phyloP scores from a whole-genome alignment of 2,888 invertebrate genomes.

The Hemaris fuciformis region DNA sequence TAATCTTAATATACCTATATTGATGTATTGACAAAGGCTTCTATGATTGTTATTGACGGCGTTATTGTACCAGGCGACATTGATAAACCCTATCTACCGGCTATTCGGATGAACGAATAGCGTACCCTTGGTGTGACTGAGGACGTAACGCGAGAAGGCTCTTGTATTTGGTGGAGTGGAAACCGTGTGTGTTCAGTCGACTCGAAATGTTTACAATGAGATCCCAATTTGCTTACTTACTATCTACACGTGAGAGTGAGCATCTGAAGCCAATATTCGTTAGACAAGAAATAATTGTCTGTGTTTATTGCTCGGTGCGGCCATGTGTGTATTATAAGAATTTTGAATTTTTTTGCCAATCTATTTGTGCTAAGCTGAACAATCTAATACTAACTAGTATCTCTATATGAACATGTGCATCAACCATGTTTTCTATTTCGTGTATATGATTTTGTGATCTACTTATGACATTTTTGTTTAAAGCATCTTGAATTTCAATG shows the following conservation, averaged over 20 bases:
- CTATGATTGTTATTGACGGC: conserved; percentile 43
- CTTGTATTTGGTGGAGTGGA: conserved; percentile 55
- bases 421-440: background rate
- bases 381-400: background rate
- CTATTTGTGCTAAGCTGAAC: background rate
- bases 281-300: background rate
- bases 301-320: background rate
- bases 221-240: conserved; percentile 20
- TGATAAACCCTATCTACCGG: conserved; percentile 64
- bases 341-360: background rate
- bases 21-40: conserved; percentile 34
- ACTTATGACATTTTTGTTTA: background rate
- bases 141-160: conserved; percentile 41
- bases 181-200: conserved; percentile 50
- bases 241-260: conserved; percentile 22
- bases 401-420: background rate
- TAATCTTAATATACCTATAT: conserved; percentile 25
- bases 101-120: conserved; percentile 57
- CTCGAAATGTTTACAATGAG: conserved; percentile 44
- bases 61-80: conserved; percentile 44
- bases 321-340: background rate
- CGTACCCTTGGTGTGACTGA: conserved; percentile 39
- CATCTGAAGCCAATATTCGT: conserved; percentile 26
- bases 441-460: background rate
- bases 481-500: background rate